Base-by-base conservation (phyloP, 2,113 vertebrate genomes). In the Arvicanthis niloticus region DNA sequence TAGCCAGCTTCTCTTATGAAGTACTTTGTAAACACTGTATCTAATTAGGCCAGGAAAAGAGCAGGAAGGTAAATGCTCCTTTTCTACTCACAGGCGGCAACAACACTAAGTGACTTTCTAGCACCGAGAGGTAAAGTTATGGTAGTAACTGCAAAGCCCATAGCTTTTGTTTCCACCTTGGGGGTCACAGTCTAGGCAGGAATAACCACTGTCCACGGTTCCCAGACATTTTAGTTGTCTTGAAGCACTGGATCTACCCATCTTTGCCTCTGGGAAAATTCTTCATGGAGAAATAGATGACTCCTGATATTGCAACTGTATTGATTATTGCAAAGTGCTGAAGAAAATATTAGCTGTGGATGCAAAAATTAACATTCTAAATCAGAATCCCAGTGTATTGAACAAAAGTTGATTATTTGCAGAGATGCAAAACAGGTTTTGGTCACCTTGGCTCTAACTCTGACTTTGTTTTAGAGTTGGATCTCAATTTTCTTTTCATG, bases 321-420 rank as follows among this genome's bases (percentile, higher is more conserved):
- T 96, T 98, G 97, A 92, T 97, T 98, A 94, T 37, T 86, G 67
- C 42, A 93, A 89, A 97, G 45, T 96, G 80, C 96, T 97, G 94
- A 89, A 97, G 91, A 95, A 97, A 97, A 96, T 95, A 6, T 56
- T 89, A 76, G 68, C 87, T 3, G 0, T n/a, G 85, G 93, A 68
- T 80, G 98, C 98, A 97, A 99, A 99, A 98, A 98, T 98, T 98
- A 96, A 91, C 98, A 96, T 98, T 91, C 98, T 97, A 98, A 99
- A 98, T 98, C 94, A 97, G 98, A 98, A 98, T 96, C 97, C 98
- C 93, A 98, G 98, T 96, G 98, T 98, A 98, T 48, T 85, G 98
- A 98, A 98, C 98, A 98, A 98, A 98, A 97, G 96, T 98, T 98
- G 97, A 96, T 98, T 97, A 96, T 98, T 98, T 98, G 96, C 97